Evolutionary conservation across 2,888 invertebrate species (phyloP).

Genomic region (Drosophila birchii): DNA sequence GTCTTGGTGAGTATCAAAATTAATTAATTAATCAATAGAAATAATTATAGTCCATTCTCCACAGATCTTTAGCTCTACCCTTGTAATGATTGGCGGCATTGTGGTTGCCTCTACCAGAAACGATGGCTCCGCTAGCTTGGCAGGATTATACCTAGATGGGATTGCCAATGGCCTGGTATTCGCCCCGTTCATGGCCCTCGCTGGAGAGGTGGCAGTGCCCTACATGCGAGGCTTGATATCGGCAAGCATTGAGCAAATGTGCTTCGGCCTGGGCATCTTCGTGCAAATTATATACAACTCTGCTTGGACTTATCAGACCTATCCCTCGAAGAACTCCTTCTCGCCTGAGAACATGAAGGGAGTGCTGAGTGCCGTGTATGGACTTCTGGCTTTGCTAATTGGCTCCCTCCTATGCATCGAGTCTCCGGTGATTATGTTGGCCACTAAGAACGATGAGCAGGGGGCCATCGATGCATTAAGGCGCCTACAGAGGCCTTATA

Average conservation of each 20-base stretch:
- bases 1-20: constrained; percentile 69
- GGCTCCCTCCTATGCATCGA: constrained; percentile 64
- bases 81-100: constrained; percentile 76
- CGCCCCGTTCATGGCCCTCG: constrained; percentile 72
- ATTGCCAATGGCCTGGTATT: constrained; percentile 78
- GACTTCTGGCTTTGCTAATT: constrained; percentile 58
- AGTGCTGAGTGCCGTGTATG: constrained; percentile 57
- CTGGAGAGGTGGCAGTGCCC: constrained; percentile 72
- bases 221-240: constrained; percentile 66
- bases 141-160: constrained; percentile 78
- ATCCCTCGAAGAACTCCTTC: constrained; percentile 21
- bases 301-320: constrained; percentile 10
- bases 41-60: background rate
- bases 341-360: constrained; percentile 66
- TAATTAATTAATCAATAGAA: too few species aligned
- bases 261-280: constrained; percentile 66
- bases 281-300: constrained; percentile 63
- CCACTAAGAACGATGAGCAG: constrained; percentile 64
- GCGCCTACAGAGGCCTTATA: constrained; percentile 68
- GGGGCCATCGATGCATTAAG: constrained; percentile 72
- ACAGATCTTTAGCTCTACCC: constrained; percentile 58
- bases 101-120: constrained; percentile 45
- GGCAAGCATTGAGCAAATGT: constrained; percentile 59
- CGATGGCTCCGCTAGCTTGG: constrained; percentile 40
- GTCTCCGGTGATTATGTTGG: constrained; percentile 75